Base-by-base conservation (phyloP, 2,888 invertebrate species). In the Lasioglossum calceatum region DNA sequence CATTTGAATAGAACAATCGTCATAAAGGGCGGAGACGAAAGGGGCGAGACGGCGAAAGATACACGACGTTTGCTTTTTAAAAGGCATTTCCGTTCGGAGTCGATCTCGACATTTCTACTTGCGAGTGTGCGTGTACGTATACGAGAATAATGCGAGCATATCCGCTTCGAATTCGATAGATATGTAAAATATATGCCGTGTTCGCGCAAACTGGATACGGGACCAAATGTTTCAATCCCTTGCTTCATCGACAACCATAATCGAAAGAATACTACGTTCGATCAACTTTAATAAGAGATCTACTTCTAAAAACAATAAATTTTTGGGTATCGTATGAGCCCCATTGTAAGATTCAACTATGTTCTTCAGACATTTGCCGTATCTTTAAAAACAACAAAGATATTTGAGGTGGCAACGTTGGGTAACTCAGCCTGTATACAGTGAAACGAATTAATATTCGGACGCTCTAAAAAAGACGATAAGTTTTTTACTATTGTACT, bases 121-220 rank as follows among this genome's bases (percentile, higher is more conserved):
- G 58, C 61, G 61, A 74, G 77, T 44, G n/a, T 61, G 54, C 36
- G 67, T 36, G 36, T 8, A 78, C 71, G 80, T 19, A 44, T 54
- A 70, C 32, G 70, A 77, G 87, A 79, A 78, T 83, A 89, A 87
- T 85, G 79, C 89, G 87, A 73, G 77, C 79, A 87, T 89, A 87
- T 87, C 89, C 83, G 83, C 84, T 89, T 85, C 76, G 83, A 78
- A 89, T 85, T 89, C 88, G 89, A 89, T 89, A 89, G 89, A 87
- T 87, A 89, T 85, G 89, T 83, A 89, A 89, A 81, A 84, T 79
- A 85, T 82, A 82, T 79, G 79, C 79, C 58, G 75, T 72, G 64
- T 8, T 54, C 76, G 72, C 67, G 84, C 77, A 77, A 85, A 88
- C 80, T 89, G 81, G 82, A 82, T 87, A 77, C 76, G 78, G 78